Conservation (phyloP, 2,888 invertebrate species). For the Argyresthia albistria region DNA sequence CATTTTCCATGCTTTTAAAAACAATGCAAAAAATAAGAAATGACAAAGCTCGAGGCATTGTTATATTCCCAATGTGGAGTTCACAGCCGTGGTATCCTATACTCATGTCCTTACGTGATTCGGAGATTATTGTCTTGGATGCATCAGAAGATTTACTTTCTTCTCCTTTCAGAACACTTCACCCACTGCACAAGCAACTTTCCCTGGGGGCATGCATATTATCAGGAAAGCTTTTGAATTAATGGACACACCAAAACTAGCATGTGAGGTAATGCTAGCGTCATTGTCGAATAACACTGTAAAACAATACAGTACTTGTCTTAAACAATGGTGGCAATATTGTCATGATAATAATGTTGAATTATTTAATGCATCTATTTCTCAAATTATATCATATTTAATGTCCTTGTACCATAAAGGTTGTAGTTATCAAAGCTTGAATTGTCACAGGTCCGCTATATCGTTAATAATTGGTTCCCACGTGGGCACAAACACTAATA, state of each 20-base stretch:
- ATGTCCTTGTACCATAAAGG: not conserved
- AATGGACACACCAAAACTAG: slow-evolving; percentile 6
- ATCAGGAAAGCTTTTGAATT: slow-evolving; percentile 9
- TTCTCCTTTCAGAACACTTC: slow-evolving; percentile 11
- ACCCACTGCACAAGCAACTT: slow-evolving; percentile 9
- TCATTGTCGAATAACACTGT: slow-evolving; percentile 11
- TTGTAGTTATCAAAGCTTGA: not conserved
- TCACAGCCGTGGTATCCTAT: not conserved
- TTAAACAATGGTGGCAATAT: slow-evolving; percentile 11
- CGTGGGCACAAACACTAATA: not conserved
- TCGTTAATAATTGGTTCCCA: not conserved
- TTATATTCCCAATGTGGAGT: slow-evolving; percentile 6
- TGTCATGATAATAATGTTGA: slow-evolving; percentile 4
- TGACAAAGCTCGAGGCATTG: slow-evolving; percentile 8
- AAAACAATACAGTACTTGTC: slow-evolving; percentile 8
- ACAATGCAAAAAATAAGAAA: slow-evolving; percentile 8
- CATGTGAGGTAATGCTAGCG: slow-evolving; percentile 9
- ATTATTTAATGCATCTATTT: not conserved
- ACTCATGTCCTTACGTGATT: not conserved
- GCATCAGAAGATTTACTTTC: slow-evolving; percentile 9
- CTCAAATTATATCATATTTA: not conserved
- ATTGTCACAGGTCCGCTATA: not conserved
- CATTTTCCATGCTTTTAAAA: slow-evolving; percentile 9
- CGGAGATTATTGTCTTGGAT: slow-evolving; percentile 1
- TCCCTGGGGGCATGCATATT: slow-evolving; percentile 5